phyloP scores from a whole-genome alignment of 2,888 invertebrate species.

The Creontiades dilutus region DNA sequence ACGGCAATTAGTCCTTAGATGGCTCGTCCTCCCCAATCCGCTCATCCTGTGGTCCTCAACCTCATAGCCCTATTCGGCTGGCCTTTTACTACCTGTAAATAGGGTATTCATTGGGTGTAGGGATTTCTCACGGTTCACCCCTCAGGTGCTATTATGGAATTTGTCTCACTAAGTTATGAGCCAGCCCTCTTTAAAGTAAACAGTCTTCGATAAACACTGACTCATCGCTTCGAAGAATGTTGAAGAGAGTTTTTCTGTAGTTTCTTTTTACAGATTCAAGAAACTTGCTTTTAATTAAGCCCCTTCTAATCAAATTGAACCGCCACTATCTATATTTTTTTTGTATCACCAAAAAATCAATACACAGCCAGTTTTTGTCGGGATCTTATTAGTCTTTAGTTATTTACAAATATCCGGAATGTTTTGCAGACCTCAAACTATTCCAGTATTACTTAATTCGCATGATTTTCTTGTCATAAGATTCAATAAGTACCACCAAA shows the following conservation, averaged over 20 bases:
- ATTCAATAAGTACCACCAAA: too few relatives aligned
- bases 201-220: background rate
- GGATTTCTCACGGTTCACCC: background rate
- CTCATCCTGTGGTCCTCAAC: conserved; percentile 13
- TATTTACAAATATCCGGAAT: too few relatives aligned
- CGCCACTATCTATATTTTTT: too few relatives aligned
- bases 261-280: too few relatives aligned
- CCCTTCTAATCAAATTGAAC: too few relatives aligned
- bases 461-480: too few relatives aligned
- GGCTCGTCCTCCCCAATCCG: background rate
- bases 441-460: too few relatives aligned
- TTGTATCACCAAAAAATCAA: too few relatives aligned
- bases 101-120: background rate
- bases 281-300: too few relatives aligned
- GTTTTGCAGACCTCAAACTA: too few relatives aligned
- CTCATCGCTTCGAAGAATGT: background rate
- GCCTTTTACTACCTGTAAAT: conserved; percentile 8
- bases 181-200: background rate
- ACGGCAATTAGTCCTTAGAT: conserved; percentile 46
- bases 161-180: background rate
- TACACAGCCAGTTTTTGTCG: too few relatives aligned
- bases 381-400: too few relatives aligned
- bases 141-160: background rate
- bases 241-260: background rate
- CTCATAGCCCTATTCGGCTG: background rate